These are phyloP conservation scores for Atrichornis clamosus DNA, from an alignment of 2,113 vertebrate species.

Conservation along the genomic window DNA sequence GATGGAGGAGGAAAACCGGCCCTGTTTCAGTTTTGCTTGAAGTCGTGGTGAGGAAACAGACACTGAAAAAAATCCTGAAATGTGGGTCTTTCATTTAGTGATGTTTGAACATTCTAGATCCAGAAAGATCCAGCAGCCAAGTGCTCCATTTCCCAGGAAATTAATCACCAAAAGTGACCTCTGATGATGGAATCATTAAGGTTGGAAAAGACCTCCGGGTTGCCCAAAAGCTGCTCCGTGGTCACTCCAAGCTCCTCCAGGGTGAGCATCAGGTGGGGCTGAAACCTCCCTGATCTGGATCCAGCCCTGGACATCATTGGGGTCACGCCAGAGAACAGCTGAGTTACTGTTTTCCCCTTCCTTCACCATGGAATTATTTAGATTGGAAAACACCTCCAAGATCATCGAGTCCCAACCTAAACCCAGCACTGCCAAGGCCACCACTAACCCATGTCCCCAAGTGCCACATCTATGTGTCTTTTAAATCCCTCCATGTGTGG, in stretches of 20 bases:
- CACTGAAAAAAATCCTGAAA: not conserved
- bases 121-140: not conserved
- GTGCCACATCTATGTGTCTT: not conserved
- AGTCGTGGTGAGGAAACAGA: not conserved
- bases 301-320: not conserved
- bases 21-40: not conserved
- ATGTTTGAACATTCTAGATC: accelerated
- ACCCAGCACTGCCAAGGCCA: not conserved
- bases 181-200: not conserved
- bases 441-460: not conserved
- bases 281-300: not conserved
- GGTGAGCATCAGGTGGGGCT: not conserved
- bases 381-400: not conserved
- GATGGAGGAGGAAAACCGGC: not conserved
- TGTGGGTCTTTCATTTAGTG: not conserved
- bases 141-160: not conserved
- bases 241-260: not conserved
- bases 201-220: not conserved
- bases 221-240: not conserved
- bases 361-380: not conserved
- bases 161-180: not conserved
- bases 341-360: not conserved
- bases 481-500: not conserved
- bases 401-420: accelerated
- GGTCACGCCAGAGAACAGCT: not conserved